A percentile compares a stretch with the other conserved stretches of the same genome.
These are phyloP conservation scores for Colius striatus DNA, from an alignment of 2,113 vertebrate species.

Conservation along the genomic window DNA sequence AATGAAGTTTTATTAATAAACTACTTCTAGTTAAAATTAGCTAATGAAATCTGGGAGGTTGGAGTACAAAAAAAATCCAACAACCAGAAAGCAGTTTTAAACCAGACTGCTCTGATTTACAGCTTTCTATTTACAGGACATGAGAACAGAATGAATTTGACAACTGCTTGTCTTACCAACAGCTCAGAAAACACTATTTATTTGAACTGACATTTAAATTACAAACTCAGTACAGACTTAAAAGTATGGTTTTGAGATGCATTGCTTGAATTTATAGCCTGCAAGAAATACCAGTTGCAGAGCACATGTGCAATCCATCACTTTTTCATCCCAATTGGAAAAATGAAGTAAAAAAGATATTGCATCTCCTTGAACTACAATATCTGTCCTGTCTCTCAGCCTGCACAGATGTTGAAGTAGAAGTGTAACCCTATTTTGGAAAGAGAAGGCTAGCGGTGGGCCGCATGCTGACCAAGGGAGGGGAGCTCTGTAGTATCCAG, in stretches of 20 bases:
- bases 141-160: background rate
- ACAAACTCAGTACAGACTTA: background rate
- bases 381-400: background rate
- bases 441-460: background rate
- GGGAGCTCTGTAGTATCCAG: background rate
- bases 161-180: background rate
- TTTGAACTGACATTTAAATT: background rate
- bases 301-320: background rate
- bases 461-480: background rate
- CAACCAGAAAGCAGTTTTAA: background rate
- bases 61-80: background rate
- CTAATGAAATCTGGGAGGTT: background rate
- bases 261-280: background rate
- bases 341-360: background rate
- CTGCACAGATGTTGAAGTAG: background rate
- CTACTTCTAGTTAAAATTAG: background rate
- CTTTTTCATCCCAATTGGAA: background rate
- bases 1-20: constrained; percentile 30
- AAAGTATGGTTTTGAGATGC: background rate
- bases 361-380: background rate
- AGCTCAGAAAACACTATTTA: background rate
- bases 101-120: background rate
- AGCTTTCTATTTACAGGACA: background rate
- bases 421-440: background rate
- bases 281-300: background rate